Base-by-base conservation (phyloP, 2,888 invertebrate genomes). In the Apotomis betuletana region DNA sequence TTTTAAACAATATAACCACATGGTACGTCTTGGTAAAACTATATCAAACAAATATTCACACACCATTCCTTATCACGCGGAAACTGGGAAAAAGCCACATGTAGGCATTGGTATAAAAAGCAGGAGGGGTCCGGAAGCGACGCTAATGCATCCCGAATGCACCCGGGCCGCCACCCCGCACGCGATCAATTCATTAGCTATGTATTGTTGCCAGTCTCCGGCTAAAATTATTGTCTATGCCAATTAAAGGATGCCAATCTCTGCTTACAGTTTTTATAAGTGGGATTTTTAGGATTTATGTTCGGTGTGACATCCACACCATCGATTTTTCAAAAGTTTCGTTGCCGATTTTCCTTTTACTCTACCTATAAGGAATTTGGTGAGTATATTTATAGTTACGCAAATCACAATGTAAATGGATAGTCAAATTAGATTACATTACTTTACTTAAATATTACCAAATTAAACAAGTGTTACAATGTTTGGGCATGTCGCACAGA, bases 141-240 rank as follows among this genome's bases (percentile, higher is more conserved):
- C 77, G 83, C 91, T 93, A 94, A 94, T 94, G 94, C 93, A 93
- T 90, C 90, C 91, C 92, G 90, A 91, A 89, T 91, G 90, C 91
- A 89, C 85, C 87, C 87, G 84, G 80, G 71, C 67, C 79, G 77
- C 78, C 81, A 77, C 79, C 80, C 81, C 78, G 77, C 90, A 91
- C 90, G 90, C 90, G 86, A 91, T 88, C 90, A 90, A 90, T 90
- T 91, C 91, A 91, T 92, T 91, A 91, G 83, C 83, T 78, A 72
- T 75, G 81, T 82, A 89, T 90, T 90, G 88, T 89, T 84, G 81
- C 78, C 77, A 75, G 79, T 78, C 67, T 70, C 60, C 62, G 27
- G 59, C 62, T 62, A 51, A 57, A 72, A 72, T 71, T 67, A 67
- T 71, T 72, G 72, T 68, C 67, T 68, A 68, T 72, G 72, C 72